Percentiles rank a stretch among this genome's conserved stretches.
Evolutionary conservation across 1,140 invertebrate genomes (phyloP).

Genomic region (Yoshiicerus persimilis): DNA sequence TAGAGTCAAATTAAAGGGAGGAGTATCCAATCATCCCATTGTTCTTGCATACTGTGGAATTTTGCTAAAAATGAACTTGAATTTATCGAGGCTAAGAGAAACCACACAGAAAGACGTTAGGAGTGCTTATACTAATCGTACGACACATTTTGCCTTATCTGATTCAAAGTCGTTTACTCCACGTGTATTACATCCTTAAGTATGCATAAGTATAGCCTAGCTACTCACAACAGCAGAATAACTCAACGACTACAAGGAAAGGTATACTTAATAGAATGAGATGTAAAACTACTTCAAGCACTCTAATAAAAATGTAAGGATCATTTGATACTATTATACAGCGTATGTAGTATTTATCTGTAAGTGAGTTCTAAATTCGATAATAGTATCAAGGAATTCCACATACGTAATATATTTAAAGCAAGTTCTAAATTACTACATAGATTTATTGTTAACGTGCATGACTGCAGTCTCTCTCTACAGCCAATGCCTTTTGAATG

Average conservation of each 20-base stretch:
- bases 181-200: neutral
- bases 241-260: neutral
- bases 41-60: neutral
- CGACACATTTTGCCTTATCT: neutral
- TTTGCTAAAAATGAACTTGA: neutral
- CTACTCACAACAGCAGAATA: neutral
- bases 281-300: neutral
- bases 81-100: neutral
- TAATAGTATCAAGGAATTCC: neutral
- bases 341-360: neutral
- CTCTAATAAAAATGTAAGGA: neutral
- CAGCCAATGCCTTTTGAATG: no score
- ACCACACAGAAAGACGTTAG: neutral
- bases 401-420: neutral
- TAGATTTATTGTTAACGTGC: no score
- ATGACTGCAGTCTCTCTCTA: no score
- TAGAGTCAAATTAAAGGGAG: neutral
- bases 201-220: neutral
- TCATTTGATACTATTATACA: neutral
- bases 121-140: neutral
- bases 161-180: neutral
- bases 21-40: slow-evolving; percentile 1
- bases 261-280: neutral
- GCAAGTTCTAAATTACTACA: no score
- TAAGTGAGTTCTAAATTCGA: neutral